phyloP scores from a whole-genome alignment of 1,140 invertebrate genomes.

The Venturia canescens region DNA sequence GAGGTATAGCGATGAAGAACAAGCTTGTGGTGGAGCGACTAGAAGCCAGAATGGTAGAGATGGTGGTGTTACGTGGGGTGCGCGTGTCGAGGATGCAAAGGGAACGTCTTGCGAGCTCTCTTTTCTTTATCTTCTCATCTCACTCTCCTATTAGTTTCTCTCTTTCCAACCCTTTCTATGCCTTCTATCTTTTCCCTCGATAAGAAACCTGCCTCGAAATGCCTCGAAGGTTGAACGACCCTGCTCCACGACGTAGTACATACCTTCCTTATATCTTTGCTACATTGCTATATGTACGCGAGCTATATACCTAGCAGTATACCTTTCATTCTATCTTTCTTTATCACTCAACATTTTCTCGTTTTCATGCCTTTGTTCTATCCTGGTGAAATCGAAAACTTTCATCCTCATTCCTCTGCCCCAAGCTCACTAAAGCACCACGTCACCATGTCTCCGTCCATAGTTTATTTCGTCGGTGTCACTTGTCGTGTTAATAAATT shows the following conservation, averaged over 20 bases:
- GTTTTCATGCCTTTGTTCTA: not conserved
- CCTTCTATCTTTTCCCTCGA: constrained; percentile 29
- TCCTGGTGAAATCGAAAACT: not conserved
- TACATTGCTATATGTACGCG: not conserved
- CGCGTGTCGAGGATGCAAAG: constrained; percentile 31
- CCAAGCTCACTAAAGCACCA: not conserved
- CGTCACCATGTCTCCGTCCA: constrained; percentile 5
- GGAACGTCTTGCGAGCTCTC: constrained; percentile 30
- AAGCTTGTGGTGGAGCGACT: constrained; percentile 25
- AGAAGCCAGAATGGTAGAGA: not conserved
- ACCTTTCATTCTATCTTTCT: constrained; percentile 20
- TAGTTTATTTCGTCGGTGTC: not conserved
- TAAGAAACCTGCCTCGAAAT: constrained; percentile 27
- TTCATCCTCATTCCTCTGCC: not conserved
- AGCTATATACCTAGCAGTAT: not conserved
- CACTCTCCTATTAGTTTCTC: constrained; percentile 13
- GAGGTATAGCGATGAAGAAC: not conserved
- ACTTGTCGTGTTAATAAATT: not conserved
- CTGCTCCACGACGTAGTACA: constrained; percentile 1
- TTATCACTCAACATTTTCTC: constrained; percentile 15
- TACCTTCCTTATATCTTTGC: not conserved
- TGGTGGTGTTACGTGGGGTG: constrained; percentile 27
- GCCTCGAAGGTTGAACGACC: constrained; percentile 25
- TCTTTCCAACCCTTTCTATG: constrained; percentile 23
- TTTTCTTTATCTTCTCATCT: constrained; percentile 21